phyloP scores from a whole-genome alignment of 2,797 vertebrate species.

The Chelon labrosus region DNA sequence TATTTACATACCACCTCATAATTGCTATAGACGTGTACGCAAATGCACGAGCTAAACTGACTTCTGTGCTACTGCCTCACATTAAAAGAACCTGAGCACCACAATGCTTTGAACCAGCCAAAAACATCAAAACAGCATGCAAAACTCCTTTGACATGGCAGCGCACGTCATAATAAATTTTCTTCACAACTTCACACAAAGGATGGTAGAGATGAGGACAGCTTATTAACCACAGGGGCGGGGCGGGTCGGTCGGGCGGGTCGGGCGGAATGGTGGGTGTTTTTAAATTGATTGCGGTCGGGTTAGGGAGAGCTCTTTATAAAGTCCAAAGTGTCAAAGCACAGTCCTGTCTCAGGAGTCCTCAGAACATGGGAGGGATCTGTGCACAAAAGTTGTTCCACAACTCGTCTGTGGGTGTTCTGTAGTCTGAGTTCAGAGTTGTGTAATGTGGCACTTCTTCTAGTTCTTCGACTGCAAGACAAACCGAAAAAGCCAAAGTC shows the following conservation, averaged over 20 bases:
- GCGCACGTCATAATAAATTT: conserved; percentile 14
- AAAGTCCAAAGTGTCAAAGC: conserved; percentile 53
- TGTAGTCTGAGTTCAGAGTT: conserved; percentile 54
- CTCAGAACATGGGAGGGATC: conserved; percentile 17
- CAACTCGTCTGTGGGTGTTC: neutral
- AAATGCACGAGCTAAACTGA: neutral
- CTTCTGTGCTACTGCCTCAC: neutral
- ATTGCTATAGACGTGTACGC: neutral
- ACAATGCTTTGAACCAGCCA: conserved; percentile 57
- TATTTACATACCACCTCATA: neutral
- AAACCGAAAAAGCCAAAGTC: conserved; percentile 15
- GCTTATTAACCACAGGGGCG: too few relatives aligned
- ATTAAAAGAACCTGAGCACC: conserved; percentile 3
- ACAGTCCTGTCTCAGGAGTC: conserved; percentile 1
- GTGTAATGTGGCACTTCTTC: conserved; percentile 71
- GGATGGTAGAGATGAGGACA: neutral
- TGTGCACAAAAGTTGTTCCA: conserved; percentile 32
- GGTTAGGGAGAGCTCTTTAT: conserved; percentile 20
- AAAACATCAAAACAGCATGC: conserved; percentile 29
- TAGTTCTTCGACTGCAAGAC: conserved; percentile 69
- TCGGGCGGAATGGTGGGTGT: neutral
- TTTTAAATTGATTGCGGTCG: too few relatives aligned
- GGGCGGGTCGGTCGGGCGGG: too few relatives aligned
- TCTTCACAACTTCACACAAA: conserved; percentile 37
- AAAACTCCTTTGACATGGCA: conserved; percentile 6